These are phyloP conservation scores for Zaprionus capensis DNA, from an alignment of 1,140 invertebrate genomes.

Conservation along the genomic window DNA sequence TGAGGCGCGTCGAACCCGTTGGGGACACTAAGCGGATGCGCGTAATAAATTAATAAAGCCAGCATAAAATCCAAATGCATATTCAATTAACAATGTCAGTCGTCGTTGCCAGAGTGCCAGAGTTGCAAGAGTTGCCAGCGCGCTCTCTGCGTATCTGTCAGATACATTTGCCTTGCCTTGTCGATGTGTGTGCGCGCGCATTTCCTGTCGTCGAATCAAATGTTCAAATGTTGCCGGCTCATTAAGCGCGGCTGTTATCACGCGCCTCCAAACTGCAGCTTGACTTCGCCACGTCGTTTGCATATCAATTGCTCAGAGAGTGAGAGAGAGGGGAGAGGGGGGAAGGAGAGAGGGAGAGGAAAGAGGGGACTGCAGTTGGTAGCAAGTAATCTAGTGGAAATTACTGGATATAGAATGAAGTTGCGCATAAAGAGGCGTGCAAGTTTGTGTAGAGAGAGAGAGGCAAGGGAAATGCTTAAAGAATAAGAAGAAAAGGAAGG, in stretches of 20 bases:
- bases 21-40: constrained; percentile 75
- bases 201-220: constrained; percentile 63
- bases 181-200: constrained; percentile 50
- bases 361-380: no score
- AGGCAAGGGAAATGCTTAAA: background rate
- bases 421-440: background rate
- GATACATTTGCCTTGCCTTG: constrained; percentile 56
- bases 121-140: no score
- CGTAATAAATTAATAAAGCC: constrained; percentile 84
- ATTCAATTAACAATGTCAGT: constrained; percentile 82
- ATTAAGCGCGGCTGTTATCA: constrained; percentile 50
- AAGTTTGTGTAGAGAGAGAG: background rate
- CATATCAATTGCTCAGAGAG: constrained; percentile 32
- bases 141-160: constrained; percentile 50
- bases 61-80: constrained; percentile 76
- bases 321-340: no score
- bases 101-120: background rate
- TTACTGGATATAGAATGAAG: background rate
- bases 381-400: background rate
- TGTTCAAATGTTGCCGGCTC: constrained; percentile 35
- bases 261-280: constrained; percentile 9
- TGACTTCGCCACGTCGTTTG: constrained; percentile 29
- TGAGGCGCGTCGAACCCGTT: constrained; percentile 10
- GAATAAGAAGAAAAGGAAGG: background rate
- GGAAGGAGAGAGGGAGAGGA: background rate